Evolutionary conservation across 2,113 vertebrate genomes (phyloP), one percentile per base, ranked within the genome.

Genomic region (Bungarus multicinctus): DNA sequence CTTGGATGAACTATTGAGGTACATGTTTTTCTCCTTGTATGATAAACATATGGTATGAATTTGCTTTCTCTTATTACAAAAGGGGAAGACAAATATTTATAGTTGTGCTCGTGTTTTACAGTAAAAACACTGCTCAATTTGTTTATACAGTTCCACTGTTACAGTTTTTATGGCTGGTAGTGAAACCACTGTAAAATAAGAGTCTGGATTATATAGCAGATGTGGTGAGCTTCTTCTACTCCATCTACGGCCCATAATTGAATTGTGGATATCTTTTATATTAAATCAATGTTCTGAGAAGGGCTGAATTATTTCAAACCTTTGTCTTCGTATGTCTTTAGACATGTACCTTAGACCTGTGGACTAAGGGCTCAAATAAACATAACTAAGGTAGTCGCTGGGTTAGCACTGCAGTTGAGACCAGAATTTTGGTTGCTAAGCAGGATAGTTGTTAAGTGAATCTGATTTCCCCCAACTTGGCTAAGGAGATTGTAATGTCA

Each of bases 71-170:
- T 97, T 97, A 97, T 98, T 98, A 97, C 96, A 96, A 97, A 97
- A 97, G 96, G 95, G 97, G 97, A 98, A 98, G 97, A 97, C 97
- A 98, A 97, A 98, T 98, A 98, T 98, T 98, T 98, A 98, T 95
- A 96, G 97, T 50, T 96, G 97, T 95, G 96, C 98, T 97, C 97
- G 97, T 97, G 98, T 98, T 98, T 98, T 98, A 98, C 98, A 98
- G 97, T 98, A 98, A 97, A 98, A 98, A 97, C 97, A 97, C 97
- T 97, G 98, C 98, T 98, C 94, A 93, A 97, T 98, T 98, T 98
- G 98, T 98, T 98, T 98, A 99, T 98, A 97, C 97, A 98, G 98
- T 98, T 98, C 97, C 97, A 98, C 98, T 98, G 98, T 98, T 98
- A 98, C 96, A 96, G 97, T 96, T 98, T 98, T 98, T 98, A 98